A percentile compares a stretch with the other conserved stretches of the same genome.
phyloP scores from a whole-genome alignment of 2,888 invertebrate genomes.

The Kryphioiulus occultus region DNA sequence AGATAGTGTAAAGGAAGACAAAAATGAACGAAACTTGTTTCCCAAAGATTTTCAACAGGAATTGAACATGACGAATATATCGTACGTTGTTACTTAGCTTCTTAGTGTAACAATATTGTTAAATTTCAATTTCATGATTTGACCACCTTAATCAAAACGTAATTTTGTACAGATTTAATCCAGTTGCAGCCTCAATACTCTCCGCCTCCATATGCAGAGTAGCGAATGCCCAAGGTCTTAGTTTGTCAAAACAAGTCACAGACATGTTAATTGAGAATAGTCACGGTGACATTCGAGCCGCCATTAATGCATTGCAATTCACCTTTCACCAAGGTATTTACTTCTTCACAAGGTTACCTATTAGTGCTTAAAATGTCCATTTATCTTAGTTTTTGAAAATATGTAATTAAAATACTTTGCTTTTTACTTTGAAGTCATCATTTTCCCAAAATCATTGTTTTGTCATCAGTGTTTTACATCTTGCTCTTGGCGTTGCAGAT shows the following conservation, averaged over 20 bases:
- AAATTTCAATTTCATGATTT: background rate
- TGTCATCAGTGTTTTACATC: too few relatives aligned
- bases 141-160: background rate
- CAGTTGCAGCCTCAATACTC: background rate
- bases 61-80: background rate
- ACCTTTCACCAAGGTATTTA: conserved; percentile 75
- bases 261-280: conserved; percentile 76
- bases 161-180: conserved; percentile 46
- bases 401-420: too few relatives aligned
- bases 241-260: conserved; percentile 64
- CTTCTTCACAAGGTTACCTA: background rate
- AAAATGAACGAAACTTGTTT: conserved; percentile 46
- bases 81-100: conserved; percentile 8
- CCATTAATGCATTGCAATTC: conserved; percentile 84
- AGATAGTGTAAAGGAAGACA: background rate
- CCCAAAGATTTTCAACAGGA: conserved; percentile 36
- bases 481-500: too few relatives aligned
- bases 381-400: too few relatives aligned
- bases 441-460: too few relatives aligned
- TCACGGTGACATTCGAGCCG: conserved; percentile 81
- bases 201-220: background rate
- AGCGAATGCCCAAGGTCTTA: conserved; percentile 44
- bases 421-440: too few relatives aligned
- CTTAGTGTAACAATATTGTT: background rate
- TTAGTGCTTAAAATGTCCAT: background rate